Percentiles rank a stretch among this genome's conserved stretches.
These are phyloP conservation scores for Catagonus wagneri DNA, from an alignment of 2,113 vertebrate genomes.

Conservation along the genomic window DNA sequence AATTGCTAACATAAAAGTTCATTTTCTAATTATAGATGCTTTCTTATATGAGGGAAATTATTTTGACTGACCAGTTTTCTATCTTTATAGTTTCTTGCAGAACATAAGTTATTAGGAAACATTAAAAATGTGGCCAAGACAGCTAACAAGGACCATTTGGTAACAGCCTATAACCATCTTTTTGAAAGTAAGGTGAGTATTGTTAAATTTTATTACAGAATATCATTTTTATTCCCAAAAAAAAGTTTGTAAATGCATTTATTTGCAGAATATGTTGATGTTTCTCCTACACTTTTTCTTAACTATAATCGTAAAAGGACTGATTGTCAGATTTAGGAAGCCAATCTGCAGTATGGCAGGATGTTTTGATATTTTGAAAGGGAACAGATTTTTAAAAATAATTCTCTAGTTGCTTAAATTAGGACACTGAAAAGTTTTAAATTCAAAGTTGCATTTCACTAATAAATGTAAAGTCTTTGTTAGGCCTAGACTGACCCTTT, in stretches of 20 bases:
- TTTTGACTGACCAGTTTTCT: conserved; percentile 45
- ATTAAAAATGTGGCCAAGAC: conserved; percentile 97
- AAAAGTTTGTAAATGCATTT: conserved; percentile 45
- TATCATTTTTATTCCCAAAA: conserved; percentile 52
- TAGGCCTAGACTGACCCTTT: conserved; percentile 28
- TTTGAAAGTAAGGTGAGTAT: conserved; percentile 93
- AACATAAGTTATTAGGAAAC: conserved; percentile 96
- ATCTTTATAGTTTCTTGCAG: conserved; percentile 93
- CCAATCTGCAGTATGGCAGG: not conserved
- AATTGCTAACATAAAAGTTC: not conserved
- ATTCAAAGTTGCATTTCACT: conserved; percentile 35
- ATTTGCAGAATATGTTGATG: conserved; percentile 17
- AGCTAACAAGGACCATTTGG: conserved; percentile 96
- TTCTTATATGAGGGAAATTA: conserved; percentile 15
- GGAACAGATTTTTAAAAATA: conserved; percentile 10
- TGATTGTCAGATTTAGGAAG: conserved; percentile 2
- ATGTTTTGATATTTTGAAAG: conserved; percentile 51
- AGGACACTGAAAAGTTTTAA: not conserved
- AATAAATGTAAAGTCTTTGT: conserved; percentile 40
- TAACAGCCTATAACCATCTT: conserved; percentile 93
- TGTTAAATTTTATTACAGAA: not conserved
- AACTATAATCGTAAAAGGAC: not conserved
- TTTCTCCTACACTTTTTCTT: conserved; percentile 58
- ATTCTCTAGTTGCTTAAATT: conserved; percentile 29
- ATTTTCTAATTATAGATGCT: conserved; percentile 41